phyloP scores from a whole-genome alignment of 2,797 vertebrate species.

The Tenualosa ilisha region DNA sequence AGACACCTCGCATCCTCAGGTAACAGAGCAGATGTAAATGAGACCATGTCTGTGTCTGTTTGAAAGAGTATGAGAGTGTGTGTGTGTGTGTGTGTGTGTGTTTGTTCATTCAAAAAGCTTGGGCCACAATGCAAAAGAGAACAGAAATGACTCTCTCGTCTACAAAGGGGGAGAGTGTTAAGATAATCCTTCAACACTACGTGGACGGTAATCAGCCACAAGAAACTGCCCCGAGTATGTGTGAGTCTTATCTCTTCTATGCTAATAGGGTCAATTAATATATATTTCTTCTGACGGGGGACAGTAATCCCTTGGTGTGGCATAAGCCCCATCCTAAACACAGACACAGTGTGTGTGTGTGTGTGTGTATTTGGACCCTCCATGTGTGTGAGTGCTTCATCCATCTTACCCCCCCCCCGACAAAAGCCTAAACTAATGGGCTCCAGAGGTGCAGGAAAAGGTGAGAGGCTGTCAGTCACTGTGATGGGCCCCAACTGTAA shows the following conservation, averaged over 20 bases:
- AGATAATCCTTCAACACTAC: background rate
- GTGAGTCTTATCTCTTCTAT: background rate
- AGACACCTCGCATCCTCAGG: conserved; percentile 21
- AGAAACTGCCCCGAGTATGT: conserved; percentile 11
- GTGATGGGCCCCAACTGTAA: conserved; percentile 17
- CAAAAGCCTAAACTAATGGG: background rate
- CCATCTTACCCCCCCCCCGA: background rate
- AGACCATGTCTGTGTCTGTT: conserved; percentile 19
- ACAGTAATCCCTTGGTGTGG: background rate
- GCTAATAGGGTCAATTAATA: conserved; percentile 20
- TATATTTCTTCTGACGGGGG: background rate
- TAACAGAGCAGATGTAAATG: background rate
- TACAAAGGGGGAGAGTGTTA: background rate
- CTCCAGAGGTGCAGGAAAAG: background rate
- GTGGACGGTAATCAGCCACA: background rate
- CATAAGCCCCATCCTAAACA: background rate
- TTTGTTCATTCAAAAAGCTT: background rate
- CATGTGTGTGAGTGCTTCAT: background rate
- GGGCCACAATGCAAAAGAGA: conserved; percentile 12
- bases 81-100: background rate
- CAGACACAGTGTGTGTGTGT: background rate
- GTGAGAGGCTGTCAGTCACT: conserved; percentile 17
- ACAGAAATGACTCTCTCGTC: conserved; percentile 30
- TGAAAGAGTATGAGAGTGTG: too few species aligned
- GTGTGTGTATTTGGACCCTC: background rate